Conservation (phyloP, 64 coral and sea anemone species). For the Platygyra sinensis region DNA sequence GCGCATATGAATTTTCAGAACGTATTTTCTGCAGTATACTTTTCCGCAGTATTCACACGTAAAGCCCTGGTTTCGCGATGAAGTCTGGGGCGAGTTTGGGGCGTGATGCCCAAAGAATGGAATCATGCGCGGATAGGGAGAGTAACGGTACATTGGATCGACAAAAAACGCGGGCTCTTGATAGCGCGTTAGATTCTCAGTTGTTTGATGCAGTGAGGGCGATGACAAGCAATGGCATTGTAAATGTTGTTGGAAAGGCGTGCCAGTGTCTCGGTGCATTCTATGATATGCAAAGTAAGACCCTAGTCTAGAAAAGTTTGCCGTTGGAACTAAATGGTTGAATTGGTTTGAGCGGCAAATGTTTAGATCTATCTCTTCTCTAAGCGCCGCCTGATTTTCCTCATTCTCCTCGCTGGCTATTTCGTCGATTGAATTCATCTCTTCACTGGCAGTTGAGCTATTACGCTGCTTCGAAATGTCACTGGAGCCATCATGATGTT, state of each 20-base stretch:
- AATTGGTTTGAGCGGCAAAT: neutral
- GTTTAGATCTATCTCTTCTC: neutral
- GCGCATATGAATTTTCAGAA: slow-evolving; percentile 98
- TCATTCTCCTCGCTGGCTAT: neutral
- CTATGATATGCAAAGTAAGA: neutral
- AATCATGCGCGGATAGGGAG: neutral
- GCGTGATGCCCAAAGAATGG: neutral
- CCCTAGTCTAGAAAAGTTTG: neutral
- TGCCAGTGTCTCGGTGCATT: neutral
- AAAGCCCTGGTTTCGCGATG: slow-evolving; percentile 66
- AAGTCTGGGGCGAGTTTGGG: neutral
- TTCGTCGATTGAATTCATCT: neutral
- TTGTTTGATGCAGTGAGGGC: neutral
- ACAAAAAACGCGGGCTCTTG: slow-evolving; percentile 11
- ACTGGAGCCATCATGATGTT: neutral
- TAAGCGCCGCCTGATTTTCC: neutral
- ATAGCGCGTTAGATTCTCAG: neutral
- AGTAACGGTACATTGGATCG: slow-evolving; percentile 2
- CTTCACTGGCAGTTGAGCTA: neutral
- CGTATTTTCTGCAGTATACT: slow-evolving; percentile 94
- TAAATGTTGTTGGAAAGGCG: neutral
- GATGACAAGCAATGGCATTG: slow-evolving; percentile 13
- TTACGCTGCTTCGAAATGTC: neutral
- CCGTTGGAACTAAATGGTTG: neutral
- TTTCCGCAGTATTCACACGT: slow-evolving; percentile 97